A percentile compares a stretch with the other conserved stretches of the same genome.
These are phyloP conservation scores for Laothoe populi DNA, from an alignment of 2,888 invertebrate genomes.

Conservation along the genomic window DNA sequence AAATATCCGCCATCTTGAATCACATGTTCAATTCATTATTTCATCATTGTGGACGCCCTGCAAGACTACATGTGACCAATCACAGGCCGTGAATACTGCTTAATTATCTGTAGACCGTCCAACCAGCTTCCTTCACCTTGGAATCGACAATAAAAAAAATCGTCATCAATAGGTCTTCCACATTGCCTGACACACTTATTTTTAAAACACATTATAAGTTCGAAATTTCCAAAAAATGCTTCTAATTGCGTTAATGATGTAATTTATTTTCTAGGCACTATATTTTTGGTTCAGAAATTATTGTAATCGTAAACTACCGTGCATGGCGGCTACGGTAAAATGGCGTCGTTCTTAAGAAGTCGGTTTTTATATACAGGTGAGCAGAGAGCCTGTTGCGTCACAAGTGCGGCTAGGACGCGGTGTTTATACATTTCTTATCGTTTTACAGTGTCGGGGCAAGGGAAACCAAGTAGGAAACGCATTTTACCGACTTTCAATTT, in stretches of 20 bases:
- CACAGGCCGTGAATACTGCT: conserved; percentile 55
- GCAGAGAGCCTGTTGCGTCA: conserved; percentile 78
- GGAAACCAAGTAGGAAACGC: conserved; percentile 49
- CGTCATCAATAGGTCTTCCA: conserved; percentile 51
- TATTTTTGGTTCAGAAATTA: conserved; percentile 25
- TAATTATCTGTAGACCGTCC: conserved; percentile 56
- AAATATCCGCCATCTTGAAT: conserved; percentile 76
- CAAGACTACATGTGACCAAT: conserved; percentile 73
- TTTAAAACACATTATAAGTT: conserved; percentile 25
- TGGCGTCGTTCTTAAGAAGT: conserved; percentile 63
- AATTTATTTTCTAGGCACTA: conserved; percentile 30
- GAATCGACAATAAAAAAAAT: conserved; percentile 38
- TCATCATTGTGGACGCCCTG: conserved; percentile 58
- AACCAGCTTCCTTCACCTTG: conserved; percentile 46
- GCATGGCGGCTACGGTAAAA: conserved; percentile 58
- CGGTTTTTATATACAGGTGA: conserved; percentile 74
- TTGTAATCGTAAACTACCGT: conserved; percentile 38
- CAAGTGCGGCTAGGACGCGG: conserved; percentile 65
- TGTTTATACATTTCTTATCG: conserved; percentile 69
- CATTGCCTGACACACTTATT: conserved; percentile 46
- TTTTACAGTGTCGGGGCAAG: conserved; percentile 41
- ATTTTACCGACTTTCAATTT: conserved; percentile 50
- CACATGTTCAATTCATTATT: conserved; percentile 73
- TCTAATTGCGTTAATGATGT: conserved; percentile 25
- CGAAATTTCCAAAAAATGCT: conserved; percentile 34